phyloP scores from a whole-genome alignment of 2,888 invertebrate species.

The Anticlea derivata region DNA sequence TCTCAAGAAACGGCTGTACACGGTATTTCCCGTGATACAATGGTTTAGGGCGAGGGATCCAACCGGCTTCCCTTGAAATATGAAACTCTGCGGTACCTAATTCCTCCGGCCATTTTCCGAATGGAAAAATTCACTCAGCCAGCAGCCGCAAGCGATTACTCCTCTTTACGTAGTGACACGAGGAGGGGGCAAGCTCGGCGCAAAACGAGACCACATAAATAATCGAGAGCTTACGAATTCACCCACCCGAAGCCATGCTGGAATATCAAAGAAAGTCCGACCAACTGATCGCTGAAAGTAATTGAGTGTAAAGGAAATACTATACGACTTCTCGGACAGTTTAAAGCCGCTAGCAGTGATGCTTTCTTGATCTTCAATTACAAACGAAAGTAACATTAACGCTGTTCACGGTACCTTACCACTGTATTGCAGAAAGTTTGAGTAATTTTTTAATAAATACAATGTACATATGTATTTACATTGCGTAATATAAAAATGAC shows the following conservation, averaged over 20 bases:
- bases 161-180: slow-evolving; percentile 69
- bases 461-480: neutral
- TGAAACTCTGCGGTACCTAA: slow-evolving; percentile 67
- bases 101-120: slow-evolving; percentile 72
- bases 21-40: slow-evolving; percentile 38
- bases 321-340: slow-evolving; percentile 27
- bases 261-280: slow-evolving; percentile 63
- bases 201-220: slow-evolving; percentile 68
- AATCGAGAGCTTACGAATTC: slow-evolving; percentile 74
- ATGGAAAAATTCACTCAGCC: slow-evolving; percentile 76
- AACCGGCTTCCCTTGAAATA: slow-evolving; percentile 61
- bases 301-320: slow-evolving; percentile 51
- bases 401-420: slow-evolving; percentile 10
- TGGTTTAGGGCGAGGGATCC: slow-evolving; percentile 39
- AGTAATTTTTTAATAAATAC: neutral
- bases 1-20: slow-evolving; percentile 51
- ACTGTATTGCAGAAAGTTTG: neutral
- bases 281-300: slow-evolving; percentile 64
- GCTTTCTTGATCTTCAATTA: slow-evolving; percentile 27
- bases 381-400: slow-evolving; percentile 27
- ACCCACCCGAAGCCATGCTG: slow-evolving; percentile 50
- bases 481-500: neutral
- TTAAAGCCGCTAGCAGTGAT: slow-evolving; percentile 29
- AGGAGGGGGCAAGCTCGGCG: slow-evolving; percentile 51
- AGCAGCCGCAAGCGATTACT: slow-evolving; percentile 74